Base-by-base conservation (phyloP, 2,113 vertebrate species). In the Phrynosoma blainvillii region DNA sequence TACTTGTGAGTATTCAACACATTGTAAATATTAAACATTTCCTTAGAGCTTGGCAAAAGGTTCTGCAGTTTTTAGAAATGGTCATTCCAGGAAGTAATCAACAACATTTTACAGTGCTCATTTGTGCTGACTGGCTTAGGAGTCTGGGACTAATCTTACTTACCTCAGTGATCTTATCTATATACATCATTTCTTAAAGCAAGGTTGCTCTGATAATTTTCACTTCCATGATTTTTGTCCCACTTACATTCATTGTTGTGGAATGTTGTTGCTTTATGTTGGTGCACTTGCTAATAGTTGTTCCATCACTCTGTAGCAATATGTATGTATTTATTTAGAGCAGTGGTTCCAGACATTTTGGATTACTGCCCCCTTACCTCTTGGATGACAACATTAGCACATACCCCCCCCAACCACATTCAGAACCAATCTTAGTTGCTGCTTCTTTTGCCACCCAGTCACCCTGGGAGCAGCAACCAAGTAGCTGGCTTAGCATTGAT, bases 1-100 rank as follows among this genome's bases (percentile, higher is more conserved):
- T 99, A 95, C 97, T 99, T 95, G 98, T 99, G 95, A 97, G 98
- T 96, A 84, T 42, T 68, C 36, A 8, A 36, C 8, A 70, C 8
- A 23, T 52, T 84, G 62, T 56, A 42, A 78, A 78, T 40, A 54
- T 88, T 82, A 56, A 36, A 47, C 9, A 47, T 47, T n/a, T 40
- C 47, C 30, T 70, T 18, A 20, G 56, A 66, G 20, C 32, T 80
- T 56, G 82, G 23, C 2, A 68, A 66, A 86, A 78, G 32, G 11
- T 32, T 52, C n/a, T 74, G 32, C 54, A 79, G 3, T 32, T n/a
- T 52, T 79, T 68, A 32, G 59, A 78, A 78, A 56, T 62, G 14
- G 3, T 25, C 12, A 25, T 59, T 65, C 36, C 30, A 62, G 30
- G 20, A 84, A 76, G n/a, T 66, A 85, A 78, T 25, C 32, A 78